Percentiles rank a stretch among this genome's conserved stretches.
These are phyloP conservation scores for Laticauda laticaudata DNA, from an alignment of 2,113 vertebrate species.

Conservation along the genomic window DNA sequence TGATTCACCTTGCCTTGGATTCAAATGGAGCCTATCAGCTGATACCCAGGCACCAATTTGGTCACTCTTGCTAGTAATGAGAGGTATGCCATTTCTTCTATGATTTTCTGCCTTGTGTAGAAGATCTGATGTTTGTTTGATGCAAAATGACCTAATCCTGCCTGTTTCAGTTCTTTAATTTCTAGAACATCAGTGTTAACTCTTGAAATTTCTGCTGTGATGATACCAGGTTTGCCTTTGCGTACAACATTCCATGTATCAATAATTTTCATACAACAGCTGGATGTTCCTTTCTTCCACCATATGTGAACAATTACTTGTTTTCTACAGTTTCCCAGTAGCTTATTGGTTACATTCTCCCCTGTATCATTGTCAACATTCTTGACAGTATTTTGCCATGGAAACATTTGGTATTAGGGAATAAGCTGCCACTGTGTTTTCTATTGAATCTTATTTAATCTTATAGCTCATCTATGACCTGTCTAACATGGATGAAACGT, in stretches of 20 bases:
- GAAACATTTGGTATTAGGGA: background rate
- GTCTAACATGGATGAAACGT: background rate
- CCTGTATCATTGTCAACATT: background rate
- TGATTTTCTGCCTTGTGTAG: background rate
- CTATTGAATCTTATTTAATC: background rate
- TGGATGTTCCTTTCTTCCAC: background rate
- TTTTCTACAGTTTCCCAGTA: background rate
- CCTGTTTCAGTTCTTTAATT: background rate
- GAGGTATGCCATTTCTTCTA: background rate
- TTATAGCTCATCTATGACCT: background rate
- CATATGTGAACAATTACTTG: background rate
- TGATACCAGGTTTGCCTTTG: background rate
- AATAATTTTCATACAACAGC: background rate
- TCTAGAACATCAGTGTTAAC: background rate
- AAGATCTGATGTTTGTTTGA: background rate
- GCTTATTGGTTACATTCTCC: background rate
- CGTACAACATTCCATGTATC: background rate
- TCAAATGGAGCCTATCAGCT: background rate
- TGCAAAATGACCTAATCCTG: background rate
- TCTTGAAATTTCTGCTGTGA: background rate
- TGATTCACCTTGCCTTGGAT: background rate
- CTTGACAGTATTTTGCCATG: background rate
- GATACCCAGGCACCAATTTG: background rate
- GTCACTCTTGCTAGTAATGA: background rate
- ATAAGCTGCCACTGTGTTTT: background rate